Evolutionary conservation across 2,113 vertebrate genomes (phyloP), one percentile per base, ranked within the genome.

Genomic region (Campylomormyrus numenius): DNA sequence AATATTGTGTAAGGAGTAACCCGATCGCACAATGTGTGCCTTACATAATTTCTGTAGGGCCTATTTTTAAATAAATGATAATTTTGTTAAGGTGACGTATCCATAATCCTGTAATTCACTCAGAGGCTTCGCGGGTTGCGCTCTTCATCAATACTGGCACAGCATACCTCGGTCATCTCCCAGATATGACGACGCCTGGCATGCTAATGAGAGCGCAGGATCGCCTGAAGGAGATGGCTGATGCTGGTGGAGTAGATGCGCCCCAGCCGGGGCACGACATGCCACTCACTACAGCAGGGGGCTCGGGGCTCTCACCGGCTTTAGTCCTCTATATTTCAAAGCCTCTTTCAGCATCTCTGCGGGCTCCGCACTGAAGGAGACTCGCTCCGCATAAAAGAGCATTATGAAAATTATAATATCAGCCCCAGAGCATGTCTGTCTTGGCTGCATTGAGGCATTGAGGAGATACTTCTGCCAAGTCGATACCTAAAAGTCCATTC

Each of bases 351-450:
- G 94, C 93, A 87, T 88, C 96, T 94, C 96, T 95, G 96, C 96
- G 93, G 96, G 96, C 96, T 95, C 90, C 96, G 93, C 95, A 94
- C 96, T 93, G 94, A 96, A 95, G 95, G 95, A 96, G 96, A 95
- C 93, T 95, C 94, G 93, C 93, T 94, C 93, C 88, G 92, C 96
- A 96, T 96, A 97, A 97, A 96, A 95, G 96, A 94, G 95, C 93
- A 95, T 97, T 96, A 97, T 96, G 96, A 96, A 96, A 97, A 97
- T 97, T 94, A 96, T 96, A 96, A 96, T 96, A 95, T 96, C 95
- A 94, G 92, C 94, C 94, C 89, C 93, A 94, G 95, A 96, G 95
- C 95, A 95, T 94, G 96, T 96, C 95, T 94, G 89, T 90, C 53
- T 89, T 94, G 95, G 94, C 96, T 94, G 95, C 94, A 94, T 94